Base-by-base conservation (phyloP, 2,113 vertebrate species). In the Baryphthengus martii region DNA sequence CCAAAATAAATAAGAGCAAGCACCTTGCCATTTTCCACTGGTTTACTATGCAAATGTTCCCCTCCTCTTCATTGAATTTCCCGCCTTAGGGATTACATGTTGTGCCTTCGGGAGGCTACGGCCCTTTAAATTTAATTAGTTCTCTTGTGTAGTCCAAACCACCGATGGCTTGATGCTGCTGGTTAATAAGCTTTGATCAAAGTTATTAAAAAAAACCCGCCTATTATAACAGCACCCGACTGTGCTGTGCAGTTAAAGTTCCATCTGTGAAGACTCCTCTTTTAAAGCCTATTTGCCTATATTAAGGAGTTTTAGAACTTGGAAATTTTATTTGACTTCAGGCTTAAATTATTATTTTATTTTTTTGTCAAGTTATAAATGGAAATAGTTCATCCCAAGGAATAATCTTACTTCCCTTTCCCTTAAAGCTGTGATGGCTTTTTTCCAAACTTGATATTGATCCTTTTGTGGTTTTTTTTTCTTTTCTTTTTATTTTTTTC, bases 51-150 rank as follows among this genome's bases (percentile, higher is more conserved):
- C 44, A 95, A 50, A 71, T 72, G 9, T 66, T 94, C 73, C 79
- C 73, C 53, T 56, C 25, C 28, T 13, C 39, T 85, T 81, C 29
- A 6, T 44, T 52, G 33, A 29, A 2, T 15, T 79, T 94, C 42
- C 63, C 74, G 37, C 63, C 66, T 24, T 67, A 45, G 73, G 73
- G 66, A 62, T 79, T 80, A 16, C 10, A 11, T 52, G 25, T 88
- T 77, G 7, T 92, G 77, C 90, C 85, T 91, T 93, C 66, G 56
- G 76, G 77, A 70, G 17, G 21, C 35, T 47, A 17, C 84, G 58
- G 50, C 33, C n/a, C 74, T 93, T 96, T 96, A 87, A 72, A 79
- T 97, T 97, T 95, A 95, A 96, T 97, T 94, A 90, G 49, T 85
- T 96, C 76, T 94, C 71, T 45, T 83, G 67, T 89, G 89, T 87